These are phyloP conservation scores for Sarcophaga rosellei DNA, from an alignment of 2,888 invertebrate species.

Conservation along the genomic window DNA sequence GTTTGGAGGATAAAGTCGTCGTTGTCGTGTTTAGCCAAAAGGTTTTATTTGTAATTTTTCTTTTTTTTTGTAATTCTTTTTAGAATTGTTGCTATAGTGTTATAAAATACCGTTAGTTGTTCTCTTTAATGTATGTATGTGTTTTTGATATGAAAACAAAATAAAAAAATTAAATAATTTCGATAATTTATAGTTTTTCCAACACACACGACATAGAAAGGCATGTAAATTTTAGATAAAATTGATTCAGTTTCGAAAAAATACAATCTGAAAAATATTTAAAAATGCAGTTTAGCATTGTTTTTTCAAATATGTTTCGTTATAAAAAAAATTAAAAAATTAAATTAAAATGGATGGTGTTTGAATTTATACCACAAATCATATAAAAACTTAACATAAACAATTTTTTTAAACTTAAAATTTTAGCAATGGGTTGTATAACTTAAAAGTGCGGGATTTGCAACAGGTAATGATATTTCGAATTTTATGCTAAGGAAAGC, in stretches of 20 bases:
- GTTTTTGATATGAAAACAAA: constrained; percentile 37
- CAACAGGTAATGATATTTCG: too few species aligned
- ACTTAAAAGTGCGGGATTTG: too few species aligned
- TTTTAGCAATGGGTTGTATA: too few species aligned
- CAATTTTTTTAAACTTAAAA: too few species aligned
- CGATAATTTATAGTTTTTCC: constrained; percentile 45
- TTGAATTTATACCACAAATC: too few species aligned
- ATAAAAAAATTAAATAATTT: constrained; percentile 51
- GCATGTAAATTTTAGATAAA: constrained; percentile 5
- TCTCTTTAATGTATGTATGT: constrained; percentile 44
- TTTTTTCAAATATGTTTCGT: too few species aligned
- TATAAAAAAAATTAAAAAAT: too few species aligned
- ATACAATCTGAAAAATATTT: background rate
- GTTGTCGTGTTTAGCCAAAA: constrained; percentile 59
- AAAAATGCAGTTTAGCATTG: too few species aligned
- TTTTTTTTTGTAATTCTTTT: constrained; percentile 15
- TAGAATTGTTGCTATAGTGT: constrained; percentile 52
- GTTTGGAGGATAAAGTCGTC: constrained; percentile 57
- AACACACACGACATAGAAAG: constrained; percentile 8
- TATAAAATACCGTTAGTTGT: constrained; percentile 61
- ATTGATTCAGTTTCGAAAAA: background rate
- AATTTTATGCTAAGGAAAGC: too few species aligned
- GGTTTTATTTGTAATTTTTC: constrained; percentile 27
- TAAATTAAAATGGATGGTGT: too few species aligned
- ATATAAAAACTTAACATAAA: too few species aligned